Percentiles rank a stretch among this genome's conserved stretches.
These are phyloP conservation scores for Tillus elongatus DNA, from an alignment of 2,888 invertebrate species.

Conservation along the genomic window DNA sequence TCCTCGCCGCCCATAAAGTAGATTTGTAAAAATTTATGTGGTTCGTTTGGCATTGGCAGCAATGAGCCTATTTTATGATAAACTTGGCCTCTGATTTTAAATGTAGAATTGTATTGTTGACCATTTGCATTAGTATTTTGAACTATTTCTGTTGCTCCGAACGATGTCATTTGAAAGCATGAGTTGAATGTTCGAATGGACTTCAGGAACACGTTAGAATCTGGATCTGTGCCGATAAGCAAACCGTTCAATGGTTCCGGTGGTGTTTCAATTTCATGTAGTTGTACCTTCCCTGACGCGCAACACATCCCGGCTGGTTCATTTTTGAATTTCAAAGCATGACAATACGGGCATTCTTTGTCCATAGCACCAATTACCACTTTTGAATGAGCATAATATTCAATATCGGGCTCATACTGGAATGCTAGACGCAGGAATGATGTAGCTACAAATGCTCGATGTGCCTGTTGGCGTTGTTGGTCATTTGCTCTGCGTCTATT, in stretches of 20 bases:
- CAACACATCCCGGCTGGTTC: constrained; percentile 25
- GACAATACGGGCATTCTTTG: too few species aligned
- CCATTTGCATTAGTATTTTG: constrained; percentile 17
- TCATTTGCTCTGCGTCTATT: constrained; percentile 20
- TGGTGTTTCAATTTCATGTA: constrained; percentile 19
- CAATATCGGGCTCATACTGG: too few species aligned
- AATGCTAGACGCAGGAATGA: too few species aligned
- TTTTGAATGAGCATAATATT: too few species aligned
- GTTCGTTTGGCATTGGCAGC: constrained; percentile 7
- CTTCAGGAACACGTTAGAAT: constrained; percentile 24
- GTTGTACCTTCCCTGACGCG: constrained; percentile 20
- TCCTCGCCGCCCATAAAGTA: constrained; percentile 14
- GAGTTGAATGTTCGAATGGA: constrained; percentile 23
- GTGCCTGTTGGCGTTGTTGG: constrained; percentile 23
- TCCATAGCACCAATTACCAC: too few species aligned
- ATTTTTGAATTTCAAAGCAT: constrained; percentile 24
- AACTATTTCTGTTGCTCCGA: constrained; percentile 29
- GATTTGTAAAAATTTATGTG: constrained; percentile 6
- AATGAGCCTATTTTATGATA: constrained; percentile 7
- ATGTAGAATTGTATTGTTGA: constrained; percentile 17
- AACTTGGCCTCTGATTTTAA: constrained; percentile 22
- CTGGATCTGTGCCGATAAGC: constrained; percentile 16
- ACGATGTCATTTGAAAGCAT: too few species aligned
- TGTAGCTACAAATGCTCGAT: too few species aligned
- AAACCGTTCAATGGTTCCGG: constrained; percentile 12